Base-by-base conservation (phyloP, 2,113 vertebrate species). In the Oreocharis arfaki region DNA sequence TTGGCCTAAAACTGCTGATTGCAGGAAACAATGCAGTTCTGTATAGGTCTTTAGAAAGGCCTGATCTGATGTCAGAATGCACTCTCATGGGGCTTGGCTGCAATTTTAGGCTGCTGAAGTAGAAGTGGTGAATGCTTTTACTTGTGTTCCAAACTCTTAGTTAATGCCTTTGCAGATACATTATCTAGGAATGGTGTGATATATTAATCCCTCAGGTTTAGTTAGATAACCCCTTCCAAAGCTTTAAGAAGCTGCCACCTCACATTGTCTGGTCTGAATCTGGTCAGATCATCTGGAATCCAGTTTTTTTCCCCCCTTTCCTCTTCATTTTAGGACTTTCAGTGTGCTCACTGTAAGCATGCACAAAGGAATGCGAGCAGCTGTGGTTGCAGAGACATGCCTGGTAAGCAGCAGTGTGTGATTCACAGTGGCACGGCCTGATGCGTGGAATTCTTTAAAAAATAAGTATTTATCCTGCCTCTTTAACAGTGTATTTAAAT, bases 181-280 rank as follows among this genome's bases (percentile, higher is more conserved):
- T 90, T 96, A 76, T 93, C 41, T 87, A 64, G 78, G 91, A 88
- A 84, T 3, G 55, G 64, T 53, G 50, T 69, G 16, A 5, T 9
- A 8, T 12, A 50, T 95, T 91, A 96, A 96, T 95, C 85, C 76
- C 60, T 47, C 49, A 24, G 23, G 87, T 93, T 85, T 90, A 64
- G 52, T 70, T 90, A 93, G 68, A 96, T 80, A 94, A 93, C n/a
- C 49, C 30, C 32, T 87, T 61, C 44, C 10, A 6, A 90, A 74
- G 33, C n/a, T 96, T 91, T 73, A 60, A 94, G 71, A 59, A 93
- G 50, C 47, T 49, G 7, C 57, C 0, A 2, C 64, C 61, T 96
- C 39, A 60, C 44, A 64, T 77, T 70, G 44, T 93, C 78, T 35
- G 5, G 64, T 63, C 64, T 83, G 55, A 95, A 80, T 79, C 52